Percentiles rank a stretch among this genome's conserved stretches.
Conservation (phyloP, 2,888 invertebrate species). For the Crepidodera aurea region DNA sequence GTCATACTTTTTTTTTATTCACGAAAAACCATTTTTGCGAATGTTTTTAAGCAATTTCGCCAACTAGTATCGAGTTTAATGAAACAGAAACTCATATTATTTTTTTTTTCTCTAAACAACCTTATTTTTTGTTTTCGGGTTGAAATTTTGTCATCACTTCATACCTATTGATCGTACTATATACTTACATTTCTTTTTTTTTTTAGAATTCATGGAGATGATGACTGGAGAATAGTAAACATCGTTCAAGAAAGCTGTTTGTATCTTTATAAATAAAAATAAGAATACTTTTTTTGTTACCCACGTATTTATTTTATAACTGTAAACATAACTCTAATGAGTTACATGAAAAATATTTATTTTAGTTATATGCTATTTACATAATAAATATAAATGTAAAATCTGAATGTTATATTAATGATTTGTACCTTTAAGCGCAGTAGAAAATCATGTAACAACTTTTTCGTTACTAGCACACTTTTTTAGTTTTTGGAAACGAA, state of each 20-base stretch:
- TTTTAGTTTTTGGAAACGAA: no score
- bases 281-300: slow-evolving; percentile 43
- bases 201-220: slow-evolving; percentile 95
- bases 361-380: slow-evolving; percentile 44
- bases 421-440: slow-evolving; percentile 40
- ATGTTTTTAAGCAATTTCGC: no score
- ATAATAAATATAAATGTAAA: slow-evolving; percentile 42
- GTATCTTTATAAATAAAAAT: slow-evolving; percentile 34
- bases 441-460: slow-evolving; percentile 21
- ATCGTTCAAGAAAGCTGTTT: slow-evolving; percentile 15
- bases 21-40: no score
- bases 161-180: no score
- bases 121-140: no score
- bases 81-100: no score
- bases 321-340: slow-evolving; percentile 38
- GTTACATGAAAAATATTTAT: slow-evolving; percentile 45
- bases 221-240: slow-evolving; percentile 82
- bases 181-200: slow-evolving; percentile 42
- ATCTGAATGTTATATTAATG: slow-evolving; percentile 26
- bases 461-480: no score
- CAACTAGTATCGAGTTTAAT: no score
- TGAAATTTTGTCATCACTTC: no score
- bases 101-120: no score
- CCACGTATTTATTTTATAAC: slow-evolving; percentile 39
- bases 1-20: no score